Base-by-base conservation (phyloP, 2,888 invertebrate genomes). In the Endotricha flammealis region DNA sequence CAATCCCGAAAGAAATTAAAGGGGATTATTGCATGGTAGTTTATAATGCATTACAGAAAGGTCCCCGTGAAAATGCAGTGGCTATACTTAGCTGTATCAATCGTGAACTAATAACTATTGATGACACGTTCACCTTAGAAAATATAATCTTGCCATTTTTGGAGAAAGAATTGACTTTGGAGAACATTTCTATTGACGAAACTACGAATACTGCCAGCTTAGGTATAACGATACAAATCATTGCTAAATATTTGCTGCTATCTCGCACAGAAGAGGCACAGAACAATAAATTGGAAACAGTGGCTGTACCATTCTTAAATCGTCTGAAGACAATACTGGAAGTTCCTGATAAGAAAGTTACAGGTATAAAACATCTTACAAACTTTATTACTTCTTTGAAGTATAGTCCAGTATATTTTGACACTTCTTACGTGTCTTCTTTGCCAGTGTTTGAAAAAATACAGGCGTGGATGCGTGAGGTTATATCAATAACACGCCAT, bases 201-300 rank as follows among this genome's bases (percentile, higher is more conserved):
- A n/a, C n/a, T n/a, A n/a, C n/a, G n/a, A n/a, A n/a, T n/a, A n/a
- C n/a, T n/a, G n/a, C n/a, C n/a, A n/a, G n/a, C n/a, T n/a, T n/a
- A n/a, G n/a, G n/a, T n/a, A n/a, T n/a, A n/a, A n/a, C n/a, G n/a
- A n/a, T n/a, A 4, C 53, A 63, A 20, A 48, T 78, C 25, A 46
- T 69, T 17, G 59, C 62, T 0, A 73, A 68, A 43, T 69, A 58
- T 38, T 50, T 79, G 7, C 44, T 73, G 29, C 29, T 71, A 1
- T 54, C 63, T 29, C 54, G 55, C 44, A 53, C 43, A 27, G 50
- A 61, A 37, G 44, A 55, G 1, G 46, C 49, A 11, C 62, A 62
- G 35, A 47, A 49, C 5, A 42, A 32, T 1, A 60, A 60, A 36
- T 48, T 64, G 7, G 38, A 57, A 17, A 53, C 36, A 0, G 33